Evolutionary conservation across 2,113 vertebrate genomes (phyloP).

Genomic region (Podarcis cretensis): DNA sequence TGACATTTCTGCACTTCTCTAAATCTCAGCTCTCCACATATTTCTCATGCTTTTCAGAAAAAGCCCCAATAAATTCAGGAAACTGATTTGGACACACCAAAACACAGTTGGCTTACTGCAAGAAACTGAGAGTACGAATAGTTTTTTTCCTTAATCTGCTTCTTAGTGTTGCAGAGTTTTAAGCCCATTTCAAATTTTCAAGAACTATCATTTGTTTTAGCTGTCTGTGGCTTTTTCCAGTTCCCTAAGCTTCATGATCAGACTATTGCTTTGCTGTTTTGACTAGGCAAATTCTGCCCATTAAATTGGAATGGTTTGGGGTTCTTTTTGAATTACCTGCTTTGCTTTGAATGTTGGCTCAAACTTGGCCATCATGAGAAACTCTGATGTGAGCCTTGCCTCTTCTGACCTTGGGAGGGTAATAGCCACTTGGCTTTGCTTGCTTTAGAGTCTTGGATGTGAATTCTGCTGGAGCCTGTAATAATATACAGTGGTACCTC

Average conservation of each 20-base stretch:
- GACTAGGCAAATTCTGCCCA: rapidly evolving
- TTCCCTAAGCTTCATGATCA: too few relatives aligned
- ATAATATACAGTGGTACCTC: neutral
- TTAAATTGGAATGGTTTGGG: rapidly evolving
- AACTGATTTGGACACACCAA: neutral
- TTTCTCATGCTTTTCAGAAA: neutral
- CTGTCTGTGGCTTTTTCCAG: neutral
- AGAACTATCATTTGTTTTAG: neutral
- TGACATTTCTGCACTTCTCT: neutral
- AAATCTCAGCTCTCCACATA: too few relatives aligned
- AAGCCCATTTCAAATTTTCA: neutral
- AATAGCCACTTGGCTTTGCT: neutral
- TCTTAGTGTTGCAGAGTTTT: neutral
- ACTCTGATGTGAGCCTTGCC: neutral
- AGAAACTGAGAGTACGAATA: neutral
- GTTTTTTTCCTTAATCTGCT: neutral
- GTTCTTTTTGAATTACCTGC: neutral
- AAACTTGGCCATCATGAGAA: neutral
- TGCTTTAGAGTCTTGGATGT: neutral
- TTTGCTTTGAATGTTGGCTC: rapidly evolving
- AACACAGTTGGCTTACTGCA: neutral
- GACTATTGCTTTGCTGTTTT: too few relatives aligned
- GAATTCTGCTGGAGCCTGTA: neutral
- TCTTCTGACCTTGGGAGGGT: neutral
- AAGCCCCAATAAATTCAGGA: neutral